These are phyloP conservation scores for Lutjanus erythropterus DNA, from an alignment of 2,113 vertebrate genomes.

Conservation along the genomic window DNA sequence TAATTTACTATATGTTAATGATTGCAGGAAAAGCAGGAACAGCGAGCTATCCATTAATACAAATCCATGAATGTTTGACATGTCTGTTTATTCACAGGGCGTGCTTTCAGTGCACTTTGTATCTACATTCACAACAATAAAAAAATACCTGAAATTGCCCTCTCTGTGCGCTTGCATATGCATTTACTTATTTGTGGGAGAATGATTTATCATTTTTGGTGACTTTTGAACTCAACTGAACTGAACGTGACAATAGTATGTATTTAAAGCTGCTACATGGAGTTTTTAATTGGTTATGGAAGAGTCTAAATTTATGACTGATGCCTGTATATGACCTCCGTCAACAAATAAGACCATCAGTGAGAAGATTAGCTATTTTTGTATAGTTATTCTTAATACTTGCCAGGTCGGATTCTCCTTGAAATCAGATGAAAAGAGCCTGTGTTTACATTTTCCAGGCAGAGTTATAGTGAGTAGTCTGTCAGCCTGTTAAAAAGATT, in stretches of 20 bases:
- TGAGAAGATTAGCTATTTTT: no score
- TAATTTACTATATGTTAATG: conserved; percentile 48
- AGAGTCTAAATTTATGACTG: no score
- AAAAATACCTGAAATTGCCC: neutral
- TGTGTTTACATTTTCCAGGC: no score
- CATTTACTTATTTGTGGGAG: neutral
- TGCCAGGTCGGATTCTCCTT: no score
- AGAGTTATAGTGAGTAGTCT: no score
- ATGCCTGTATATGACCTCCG: no score
- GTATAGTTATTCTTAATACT: no score
- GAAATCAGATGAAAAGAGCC: no score
- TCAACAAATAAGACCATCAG: no score
- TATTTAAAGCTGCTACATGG: no score
- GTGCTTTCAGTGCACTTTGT: conserved; percentile 54
- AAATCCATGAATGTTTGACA: conserved; percentile 55
- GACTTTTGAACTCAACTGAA: neutral
- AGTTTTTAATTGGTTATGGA: no score
- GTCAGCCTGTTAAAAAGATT: no score
- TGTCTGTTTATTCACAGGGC: conserved; percentile 46
- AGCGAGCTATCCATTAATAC: conserved; percentile 48
- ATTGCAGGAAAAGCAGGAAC: conserved; percentile 38
- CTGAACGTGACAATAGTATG: neutral
- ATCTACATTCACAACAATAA: conserved; percentile 12
- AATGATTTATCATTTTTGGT: neutral
- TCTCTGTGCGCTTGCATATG: neutral